Percentiles rank a stretch among this genome's conserved stretches.
phyloP scores from a whole-genome alignment of 2,113 vertebrate species.

The Heliornis fulica region DNA sequence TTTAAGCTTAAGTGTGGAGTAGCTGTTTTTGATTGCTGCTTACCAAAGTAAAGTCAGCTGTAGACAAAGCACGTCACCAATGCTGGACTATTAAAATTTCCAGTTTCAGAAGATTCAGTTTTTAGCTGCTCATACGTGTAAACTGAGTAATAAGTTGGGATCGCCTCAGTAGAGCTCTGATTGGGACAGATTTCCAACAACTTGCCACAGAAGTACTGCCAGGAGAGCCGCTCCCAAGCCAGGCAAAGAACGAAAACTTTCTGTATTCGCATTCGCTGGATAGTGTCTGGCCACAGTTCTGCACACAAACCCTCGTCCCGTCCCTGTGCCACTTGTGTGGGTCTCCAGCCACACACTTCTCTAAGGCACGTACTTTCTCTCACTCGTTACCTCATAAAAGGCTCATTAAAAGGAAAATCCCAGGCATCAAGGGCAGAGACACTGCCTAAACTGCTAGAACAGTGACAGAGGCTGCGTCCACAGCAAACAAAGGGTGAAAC shows the following conservation, averaged over 20 bases:
- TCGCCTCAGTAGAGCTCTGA: background rate
- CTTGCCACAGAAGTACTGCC: background rate
- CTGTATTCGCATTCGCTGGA: background rate
- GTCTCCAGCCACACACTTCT: background rate
- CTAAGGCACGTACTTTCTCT: background rate
- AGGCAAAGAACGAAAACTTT: background rate
- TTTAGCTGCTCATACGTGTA: background rate
- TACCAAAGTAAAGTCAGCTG: background rate
- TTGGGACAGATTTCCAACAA: background rate
- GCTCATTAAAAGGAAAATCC: background rate
- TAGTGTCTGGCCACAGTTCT: background rate
- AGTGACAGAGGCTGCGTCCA: background rate
- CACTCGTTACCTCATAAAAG: background rate
- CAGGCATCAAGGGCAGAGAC: background rate
- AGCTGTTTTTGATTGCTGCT: background rate
- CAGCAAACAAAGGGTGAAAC: background rate
- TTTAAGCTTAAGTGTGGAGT: fast-evolving
- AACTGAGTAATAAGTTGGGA: background rate
- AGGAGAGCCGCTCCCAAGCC: background rate
- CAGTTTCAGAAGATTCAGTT: background rate
- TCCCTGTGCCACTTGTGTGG: background rate
- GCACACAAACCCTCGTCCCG: background rate
- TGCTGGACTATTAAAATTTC: background rate
- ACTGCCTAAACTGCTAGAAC: background rate
- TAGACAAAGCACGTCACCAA: background rate